phyloP scores from a whole-genome alignment of 2,888 invertebrate species.

The Conomelus anceps region DNA sequence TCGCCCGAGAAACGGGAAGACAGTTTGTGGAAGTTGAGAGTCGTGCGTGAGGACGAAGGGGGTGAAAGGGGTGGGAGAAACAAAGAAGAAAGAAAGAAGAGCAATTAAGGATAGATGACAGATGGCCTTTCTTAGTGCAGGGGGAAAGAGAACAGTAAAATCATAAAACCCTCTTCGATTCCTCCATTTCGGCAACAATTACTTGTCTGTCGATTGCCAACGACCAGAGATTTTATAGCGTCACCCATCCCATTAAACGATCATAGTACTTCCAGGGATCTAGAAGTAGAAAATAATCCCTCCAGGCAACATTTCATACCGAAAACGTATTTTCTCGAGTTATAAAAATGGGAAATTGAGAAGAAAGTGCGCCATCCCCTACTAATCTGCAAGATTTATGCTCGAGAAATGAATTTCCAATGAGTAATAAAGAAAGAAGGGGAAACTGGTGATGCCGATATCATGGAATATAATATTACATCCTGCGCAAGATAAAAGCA shows the following conservation, averaged over 20 bases:
- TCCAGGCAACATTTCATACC: neutral
- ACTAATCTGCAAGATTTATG: neutral
- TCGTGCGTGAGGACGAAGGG: neutral
- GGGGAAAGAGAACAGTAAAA: neutral
- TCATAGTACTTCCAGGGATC: too few species aligned
- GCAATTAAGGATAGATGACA: neutral
- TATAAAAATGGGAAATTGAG: neutral
- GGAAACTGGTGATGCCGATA: neutral
- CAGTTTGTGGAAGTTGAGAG: neutral
- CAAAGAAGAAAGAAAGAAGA: neutral
- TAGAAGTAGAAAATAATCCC: neutral
- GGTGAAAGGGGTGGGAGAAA: neutral
- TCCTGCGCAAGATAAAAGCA: neutral
- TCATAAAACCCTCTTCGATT: neutral
- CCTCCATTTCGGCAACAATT: neutral
- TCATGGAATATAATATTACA: neutral
- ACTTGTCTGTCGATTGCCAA: neutral
- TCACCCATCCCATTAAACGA: neutral
- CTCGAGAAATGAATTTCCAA: neutral
- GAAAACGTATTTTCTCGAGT: neutral
- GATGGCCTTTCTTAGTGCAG: neutral
- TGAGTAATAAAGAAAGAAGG: neutral
- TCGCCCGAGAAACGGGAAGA: neutral
- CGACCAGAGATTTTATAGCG: neutral
- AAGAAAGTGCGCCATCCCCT: neutral